Evolutionary conservation across 2,888 invertebrate genomes (phyloP), one percentile per base, ranked within the genome.

Genomic region (Trichacis sp.): DNA sequence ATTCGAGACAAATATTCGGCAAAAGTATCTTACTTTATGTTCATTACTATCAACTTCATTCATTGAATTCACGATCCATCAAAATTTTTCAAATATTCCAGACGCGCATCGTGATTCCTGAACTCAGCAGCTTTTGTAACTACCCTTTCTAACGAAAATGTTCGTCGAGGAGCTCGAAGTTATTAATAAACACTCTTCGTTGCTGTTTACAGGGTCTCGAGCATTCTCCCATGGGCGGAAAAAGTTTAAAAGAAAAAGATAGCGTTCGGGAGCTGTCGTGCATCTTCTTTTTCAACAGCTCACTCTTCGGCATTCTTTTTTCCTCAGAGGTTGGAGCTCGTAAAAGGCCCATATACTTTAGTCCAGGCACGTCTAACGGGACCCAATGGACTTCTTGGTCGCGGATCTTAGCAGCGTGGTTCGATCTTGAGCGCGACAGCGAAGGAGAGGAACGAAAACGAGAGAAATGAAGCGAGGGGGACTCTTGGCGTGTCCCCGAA

Each of bases 361-460:
- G 79, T 77, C 76, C 51, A 62, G 73, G 76, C 75, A 72, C 77
- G 77, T 71, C 69, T 77, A 82, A 82, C 82, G 82, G 82, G 75
- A 82, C 73, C 66, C 38, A 43, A 64, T 61, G 59, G 68, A 58
- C 58, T 53, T 62, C 70, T 70, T 73, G 69, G 72, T 68, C 68
- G 63, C 74, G 66, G 73, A 75, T 75, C 75, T 75, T 72, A 66
- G 69, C 71, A 53, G 48, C 63, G 40, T 57, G 65, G 51, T 58
- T 56, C 61, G 67, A 60, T 66, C 61, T 62, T 38, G 46, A 67
- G 61, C 74, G 74, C 73, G 78, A 80, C 76, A 77, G 76, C 67
- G 50, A 69, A 60, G 62, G 51, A 53, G 69, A 61, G 54, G 67
- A 71, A 69, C 61, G 56, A 24, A 24, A 46, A 53, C 45, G 64